Percentiles rank a stretch among this genome's conserved stretches.
Evolutionary conservation across 2,888 invertebrate species (phyloP).

Genomic region (Apamea epomidion): DNA sequence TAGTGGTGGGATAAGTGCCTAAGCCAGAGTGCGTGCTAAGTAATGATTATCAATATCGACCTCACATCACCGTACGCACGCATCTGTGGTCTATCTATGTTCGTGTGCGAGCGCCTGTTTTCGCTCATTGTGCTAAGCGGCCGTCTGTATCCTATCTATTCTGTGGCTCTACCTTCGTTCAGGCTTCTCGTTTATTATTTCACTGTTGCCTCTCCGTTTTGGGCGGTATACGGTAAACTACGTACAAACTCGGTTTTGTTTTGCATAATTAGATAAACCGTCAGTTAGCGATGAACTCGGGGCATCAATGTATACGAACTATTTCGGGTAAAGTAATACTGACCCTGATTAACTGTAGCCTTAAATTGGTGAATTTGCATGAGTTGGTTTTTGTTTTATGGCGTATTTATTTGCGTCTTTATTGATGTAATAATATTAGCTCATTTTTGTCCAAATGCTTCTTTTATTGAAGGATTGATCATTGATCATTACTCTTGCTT

Average conservation of each 20-base stretch:
- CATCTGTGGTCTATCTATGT: not conserved
- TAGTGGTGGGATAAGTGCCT: not conserved
- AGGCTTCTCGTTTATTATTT: constrained; percentile 80
- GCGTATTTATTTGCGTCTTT: not conserved
- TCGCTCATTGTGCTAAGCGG: accelerated
- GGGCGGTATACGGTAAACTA: constrained; percentile 75
- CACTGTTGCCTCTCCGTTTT: constrained; percentile 68
- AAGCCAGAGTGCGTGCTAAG: not conserved
- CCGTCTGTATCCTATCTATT: not conserved
- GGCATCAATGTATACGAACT: constrained; percentile 70
- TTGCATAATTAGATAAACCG: constrained; percentile 85
- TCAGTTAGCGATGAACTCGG: constrained; percentile 75
- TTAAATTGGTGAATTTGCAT: constrained; percentile 37
- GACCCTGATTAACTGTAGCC: constrained; percentile 42
- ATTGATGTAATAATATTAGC: not conserved
- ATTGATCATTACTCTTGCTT: not conserved
- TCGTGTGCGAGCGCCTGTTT: not conserved
- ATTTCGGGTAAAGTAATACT: constrained; percentile 42
- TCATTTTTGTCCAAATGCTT: not conserved
- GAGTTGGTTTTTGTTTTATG: constrained; percentile 24
- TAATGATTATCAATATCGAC: not conserved
- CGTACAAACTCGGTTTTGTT: constrained; percentile 79
- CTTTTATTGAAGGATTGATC: not conserved
- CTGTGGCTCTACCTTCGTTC: constrained; percentile 58
- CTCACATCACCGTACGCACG: too few species aligned